Conservation (phyloP, 2,113 vertebrate species). For the Amblyopsis rosae region DNA sequence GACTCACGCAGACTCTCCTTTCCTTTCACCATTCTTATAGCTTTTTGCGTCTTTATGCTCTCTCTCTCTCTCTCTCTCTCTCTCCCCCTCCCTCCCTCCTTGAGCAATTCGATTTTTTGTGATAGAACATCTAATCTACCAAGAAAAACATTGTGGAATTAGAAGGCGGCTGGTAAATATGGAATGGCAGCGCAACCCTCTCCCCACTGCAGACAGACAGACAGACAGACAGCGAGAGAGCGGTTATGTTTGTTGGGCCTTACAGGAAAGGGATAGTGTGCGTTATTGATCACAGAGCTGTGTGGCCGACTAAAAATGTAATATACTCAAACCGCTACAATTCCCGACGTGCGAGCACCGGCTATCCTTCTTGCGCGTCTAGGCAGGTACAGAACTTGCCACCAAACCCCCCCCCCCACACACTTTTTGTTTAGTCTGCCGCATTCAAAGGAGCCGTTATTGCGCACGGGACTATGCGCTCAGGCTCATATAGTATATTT, state of each 20-base stretch:
- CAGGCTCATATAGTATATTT: no score
- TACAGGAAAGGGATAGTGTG: conserved; percentile 19
- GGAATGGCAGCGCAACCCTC: neutral
- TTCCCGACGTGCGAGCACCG: neutral
- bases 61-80: conserved; percentile 31
- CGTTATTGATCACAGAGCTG: conserved; percentile 34
- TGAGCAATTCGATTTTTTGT: conserved; percentile 43
- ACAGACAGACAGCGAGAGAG: no score
- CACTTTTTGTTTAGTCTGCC: no score
- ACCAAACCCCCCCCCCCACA: neutral
- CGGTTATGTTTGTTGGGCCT: neutral
- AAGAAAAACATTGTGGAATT: conserved; percentile 60
- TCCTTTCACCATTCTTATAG: conserved; percentile 17
- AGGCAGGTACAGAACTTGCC: no score
- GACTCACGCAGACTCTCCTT: conserved; percentile 38
- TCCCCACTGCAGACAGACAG: neutral
- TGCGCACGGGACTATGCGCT: no score
- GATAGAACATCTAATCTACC: conserved; percentile 63
- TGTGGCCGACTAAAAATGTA: conserved; percentile 28
- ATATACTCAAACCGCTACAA: conserved; percentile 26
- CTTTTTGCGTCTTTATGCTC: conserved; percentile 16
- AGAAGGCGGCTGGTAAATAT: conserved; percentile 33
- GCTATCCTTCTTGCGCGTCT: no score
- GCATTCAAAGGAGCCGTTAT: no score
- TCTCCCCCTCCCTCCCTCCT: conserved; percentile 35